Base-by-base conservation (phyloP, 2,888 invertebrate species). In the Diploptera punctata region DNA sequence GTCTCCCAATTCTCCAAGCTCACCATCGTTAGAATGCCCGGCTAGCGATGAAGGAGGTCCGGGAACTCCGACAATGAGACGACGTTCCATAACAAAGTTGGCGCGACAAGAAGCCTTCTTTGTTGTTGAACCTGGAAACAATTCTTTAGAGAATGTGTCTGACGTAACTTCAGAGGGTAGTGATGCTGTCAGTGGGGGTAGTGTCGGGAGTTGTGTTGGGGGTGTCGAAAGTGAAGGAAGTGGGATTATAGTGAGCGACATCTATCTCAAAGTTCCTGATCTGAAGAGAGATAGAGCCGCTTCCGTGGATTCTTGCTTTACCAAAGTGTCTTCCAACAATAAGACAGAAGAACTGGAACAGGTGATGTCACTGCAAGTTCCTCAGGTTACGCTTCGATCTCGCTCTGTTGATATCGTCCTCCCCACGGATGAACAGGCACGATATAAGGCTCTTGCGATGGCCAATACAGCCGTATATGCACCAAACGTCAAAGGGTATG, bases 331-430 rank as follows among this genome's bases (percentile, higher is more conserved):
- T 26, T 91, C 92, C 62, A 88, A 88, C 76, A 89, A 88, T 70
- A 89, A 91, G 81, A 90, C 91, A 21, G 91, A 90, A 79, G 91
- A 93, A 80, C 54, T 92, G 76, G 76, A 76, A 13, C 49, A 62
- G 49, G 62, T 31, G 10, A 80, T 92, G 76, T 76, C 77, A 16
- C 76, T 77, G 29, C 65, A 49, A 49, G 68, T 67, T 13, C 65
- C 87, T 65, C 90, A 90, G 67, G 77, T 78, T 65, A 75, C 79
- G 26, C 87, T 91, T 38, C 86, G 95, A 62, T 94, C 94, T 43
- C 88, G 93, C 75, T 94, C 94, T 61, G 94, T 95, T 74, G 95
- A 95, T 83, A 95, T 95, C 79, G 94, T 94, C 65, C 84, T 95
- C 77, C 95, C 95, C 31, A 94, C 94, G 10, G 91, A 93, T 74